Evolutionary conservation across 2,113 vertebrate genomes (phyloP), one percentile per base, ranked within the genome.

Genomic region (Hiodon tergisus): DNA sequence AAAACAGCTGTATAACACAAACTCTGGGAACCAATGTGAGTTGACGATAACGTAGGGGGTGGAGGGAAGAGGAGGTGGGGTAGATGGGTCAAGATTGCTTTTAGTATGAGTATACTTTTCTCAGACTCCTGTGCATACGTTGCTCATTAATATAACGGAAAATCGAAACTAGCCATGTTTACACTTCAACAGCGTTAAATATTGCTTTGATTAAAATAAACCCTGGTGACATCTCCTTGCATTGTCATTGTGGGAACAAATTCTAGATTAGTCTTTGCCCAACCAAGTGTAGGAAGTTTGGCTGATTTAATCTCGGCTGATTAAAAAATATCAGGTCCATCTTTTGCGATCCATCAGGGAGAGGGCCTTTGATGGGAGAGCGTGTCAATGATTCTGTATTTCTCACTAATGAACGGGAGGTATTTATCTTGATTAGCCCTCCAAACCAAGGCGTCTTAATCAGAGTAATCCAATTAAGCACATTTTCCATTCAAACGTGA

Each of bases 261-360:
- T 31, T 50, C 6, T 47, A 71, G 70, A 71, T 71, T 71, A 60
- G 70, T 58, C 70, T 71, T 71, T 71, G 17, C 53, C 70, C 70
- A 71, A 57, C 17, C 57, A 71, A 60, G 70, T 31, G 57, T 71
- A 71, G 70, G 70, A 71, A 71, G 57, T 71, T 71, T 71, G 70
- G 60, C 70, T 71, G 70, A 71, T 71, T 71, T 71, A 71, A 71
- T 71, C 70, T 71, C 57, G 46, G 70, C 16, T 71, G 70, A 71
- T 71, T 71, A 71, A 71, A 71, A 71, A 71, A 71, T 71, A 71
- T 71, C 70, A 59, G 70, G 60, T 71, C 57, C 55, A 59, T 71
- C 70, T 48, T 57, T 71, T 71, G 70, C 46, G 70, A 71, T 71
- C 60, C 46, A 4, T 71, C 57, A 5, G 70, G 55, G 70, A 71